Percentiles rank a stretch among this genome's conserved stretches.
Conservation (phyloP, 2,888 invertebrate genomes). For the Labia minor region DNA sequence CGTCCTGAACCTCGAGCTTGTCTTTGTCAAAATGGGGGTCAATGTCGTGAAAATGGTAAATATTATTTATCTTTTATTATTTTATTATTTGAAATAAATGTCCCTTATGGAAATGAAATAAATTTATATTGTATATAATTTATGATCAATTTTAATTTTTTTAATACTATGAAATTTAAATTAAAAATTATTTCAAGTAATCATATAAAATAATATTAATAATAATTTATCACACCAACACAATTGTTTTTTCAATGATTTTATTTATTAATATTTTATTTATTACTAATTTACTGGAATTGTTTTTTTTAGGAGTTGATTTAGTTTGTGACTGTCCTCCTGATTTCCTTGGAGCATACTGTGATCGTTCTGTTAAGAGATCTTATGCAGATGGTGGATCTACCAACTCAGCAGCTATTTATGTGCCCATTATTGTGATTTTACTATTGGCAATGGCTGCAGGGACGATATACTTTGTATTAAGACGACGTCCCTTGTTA, state of each 20-base stretch:
- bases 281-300: no score
- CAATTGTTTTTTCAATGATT: no score
- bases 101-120: background rate
- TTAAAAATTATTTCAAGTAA: no score
- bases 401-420: constrained; percentile 57
- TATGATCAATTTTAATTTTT: no score
- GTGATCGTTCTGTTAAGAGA: constrained; percentile 54
- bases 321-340: constrained; percentile 61
- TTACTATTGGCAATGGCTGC: constrained; percentile 59
- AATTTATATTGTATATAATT: background rate
- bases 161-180: no score
- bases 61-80: background rate
- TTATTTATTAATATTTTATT: no score
- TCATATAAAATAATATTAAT: no score
- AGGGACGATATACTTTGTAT: constrained; percentile 68
- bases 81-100: no score
- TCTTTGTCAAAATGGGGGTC: constrained; percentile 76
- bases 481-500: constrained; percentile 76
- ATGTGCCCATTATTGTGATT: constrained; percentile 72
- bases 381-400: constrained; percentile 44
- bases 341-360: constrained; percentile 60
- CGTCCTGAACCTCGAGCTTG: constrained; percentile 68
- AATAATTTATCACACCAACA: no score
- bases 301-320: constrained; percentile 39
- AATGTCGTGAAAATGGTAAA: constrained; percentile 47